phyloP scores from a whole-genome alignment of 2,113 vertebrate species.

The Pelusios castaneus region DNA sequence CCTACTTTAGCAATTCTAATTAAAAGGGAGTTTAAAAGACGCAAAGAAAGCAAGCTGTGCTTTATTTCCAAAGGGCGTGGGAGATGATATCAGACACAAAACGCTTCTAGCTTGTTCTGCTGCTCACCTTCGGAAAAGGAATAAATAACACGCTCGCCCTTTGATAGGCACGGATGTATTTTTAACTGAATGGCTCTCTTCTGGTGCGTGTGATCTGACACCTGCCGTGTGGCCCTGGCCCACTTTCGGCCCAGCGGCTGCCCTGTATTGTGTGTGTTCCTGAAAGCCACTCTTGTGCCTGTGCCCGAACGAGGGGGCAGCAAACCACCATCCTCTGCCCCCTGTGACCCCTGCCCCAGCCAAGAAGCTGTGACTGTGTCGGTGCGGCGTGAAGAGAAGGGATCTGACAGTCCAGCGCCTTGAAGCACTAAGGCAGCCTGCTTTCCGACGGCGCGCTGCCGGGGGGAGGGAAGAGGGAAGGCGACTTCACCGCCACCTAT shows the following conservation, averaged over 20 bases:
- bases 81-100: constrained; percentile 37
- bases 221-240: constrained; percentile 50
- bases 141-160: constrained; percentile 75
- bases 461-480: no score
- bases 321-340: background rate
- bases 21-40: constrained; percentile 58
- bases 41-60: constrained; percentile 29
- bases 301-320: background rate
- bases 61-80: constrained; percentile 59
- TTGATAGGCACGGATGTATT: constrained; percentile 73
- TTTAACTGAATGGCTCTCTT: constrained; percentile 52
- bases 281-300: background rate
- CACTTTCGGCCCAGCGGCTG: constrained; percentile 60
- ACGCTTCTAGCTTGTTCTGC: constrained; percentile 59
- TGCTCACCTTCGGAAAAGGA: constrained; percentile 79
- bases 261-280: background rate
- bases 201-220: constrained; percentile 40
- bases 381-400: background rate
- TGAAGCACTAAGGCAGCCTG: constrained; percentile 22
- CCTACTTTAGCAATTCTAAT: constrained; percentile 66
- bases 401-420: constrained; percentile 2
- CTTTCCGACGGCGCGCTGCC: no score
- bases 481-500: no score
- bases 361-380: background rate
- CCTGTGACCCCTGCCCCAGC: background rate